Conservation (phyloP, 35 echinoderm and acorn worm genomes). For the Amphiura filiformis region DNA sequence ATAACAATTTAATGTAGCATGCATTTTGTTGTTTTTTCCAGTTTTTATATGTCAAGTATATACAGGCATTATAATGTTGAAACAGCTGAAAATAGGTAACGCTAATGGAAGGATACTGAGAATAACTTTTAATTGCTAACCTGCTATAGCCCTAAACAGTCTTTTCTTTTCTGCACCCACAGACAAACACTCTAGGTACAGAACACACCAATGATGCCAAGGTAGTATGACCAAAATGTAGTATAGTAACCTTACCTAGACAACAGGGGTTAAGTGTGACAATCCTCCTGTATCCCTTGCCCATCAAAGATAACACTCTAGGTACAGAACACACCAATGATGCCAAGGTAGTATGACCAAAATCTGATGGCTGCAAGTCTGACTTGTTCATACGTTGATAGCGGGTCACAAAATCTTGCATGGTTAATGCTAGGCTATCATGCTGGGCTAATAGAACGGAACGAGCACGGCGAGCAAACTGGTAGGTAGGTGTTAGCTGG, state of each 20-base stretch:
- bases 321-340: constrained; percentile 81
- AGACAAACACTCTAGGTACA: constrained; percentile 81
- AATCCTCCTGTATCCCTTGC: constrained; percentile 55
- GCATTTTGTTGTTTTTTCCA: too few species aligned
- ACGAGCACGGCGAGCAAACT: constrained; percentile 84
- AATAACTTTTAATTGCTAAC: too few species aligned
- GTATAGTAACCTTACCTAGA: constrained; percentile 45
- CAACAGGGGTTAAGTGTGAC: constrained; percentile 66
- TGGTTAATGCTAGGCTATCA: constrained; percentile 48
- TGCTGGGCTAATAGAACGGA: constrained; percentile 40
- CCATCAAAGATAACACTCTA: constrained; percentile 69
- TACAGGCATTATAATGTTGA: too few species aligned
- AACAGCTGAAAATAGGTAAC: too few species aligned
- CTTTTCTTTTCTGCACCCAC: too few species aligned
- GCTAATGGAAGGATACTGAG: too few species aligned
- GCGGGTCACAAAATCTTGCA: constrained; percentile 61
- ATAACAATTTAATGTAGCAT: too few species aligned
- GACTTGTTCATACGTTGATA: constrained; percentile 42
- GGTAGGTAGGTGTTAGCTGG: constrained; percentile 75
- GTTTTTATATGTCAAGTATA: too few species aligned
- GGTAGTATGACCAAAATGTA: too few species aligned
- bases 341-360: constrained; percentile 60
- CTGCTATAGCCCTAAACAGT: too few species aligned
- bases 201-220: constrained; percentile 67
- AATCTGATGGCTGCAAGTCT: constrained; percentile 53